phyloP scores from a whole-genome alignment of 64 coral and sea anemone genomes.

The Montipora efflorescens region DNA sequence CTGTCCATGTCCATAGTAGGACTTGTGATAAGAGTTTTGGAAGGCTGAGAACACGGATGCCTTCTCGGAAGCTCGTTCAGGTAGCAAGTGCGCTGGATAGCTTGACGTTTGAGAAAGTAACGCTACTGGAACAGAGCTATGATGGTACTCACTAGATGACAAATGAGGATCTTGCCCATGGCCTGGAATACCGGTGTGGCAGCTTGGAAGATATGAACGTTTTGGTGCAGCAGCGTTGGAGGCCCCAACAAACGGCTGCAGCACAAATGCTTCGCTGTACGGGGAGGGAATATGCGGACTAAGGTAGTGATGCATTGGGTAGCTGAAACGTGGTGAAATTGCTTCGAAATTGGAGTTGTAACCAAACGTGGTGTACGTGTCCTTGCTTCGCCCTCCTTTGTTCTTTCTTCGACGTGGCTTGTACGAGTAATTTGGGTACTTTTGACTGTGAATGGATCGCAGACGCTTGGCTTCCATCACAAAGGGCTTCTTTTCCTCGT shows the following conservation, averaged over 20 bases:
- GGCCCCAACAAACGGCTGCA: slow-evolving; percentile 65
- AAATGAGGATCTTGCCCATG: slow-evolving; percentile 46
- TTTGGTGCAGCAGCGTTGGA: slow-evolving; percentile 66
- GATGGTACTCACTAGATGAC: slow-evolving; percentile 71
- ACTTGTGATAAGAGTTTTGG: slow-evolving; percentile 64
- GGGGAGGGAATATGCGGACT: slow-evolving; percentile 80
- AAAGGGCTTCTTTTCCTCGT: slow-evolving; percentile 90
- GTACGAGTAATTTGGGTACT: slow-evolving; percentile 94
- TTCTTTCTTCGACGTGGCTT: slow-evolving; percentile 85
- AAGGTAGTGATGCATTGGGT: slow-evolving; percentile 89
- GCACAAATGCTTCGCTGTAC: slow-evolving; percentile 82
- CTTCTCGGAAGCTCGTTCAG: slow-evolving; percentile 32
- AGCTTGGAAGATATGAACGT: slow-evolving; percentile 77
- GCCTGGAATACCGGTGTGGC: slow-evolving; percentile 34
- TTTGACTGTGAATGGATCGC: slow-evolving; percentile 91
- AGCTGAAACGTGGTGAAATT: slow-evolving; percentile 59
- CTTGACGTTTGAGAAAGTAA: slow-evolving; percentile 70
- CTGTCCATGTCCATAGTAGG: slow-evolving; percentile 60
- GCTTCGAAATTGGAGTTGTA: slow-evolving; percentile 62
- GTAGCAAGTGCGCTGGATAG: slow-evolving; percentile 56
- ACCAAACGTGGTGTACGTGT: slow-evolving; percentile 79
- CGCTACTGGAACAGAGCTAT: slow-evolving; percentile 69
- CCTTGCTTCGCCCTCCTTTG: slow-evolving; percentile 69
- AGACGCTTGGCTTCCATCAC: slow-evolving; percentile 87
- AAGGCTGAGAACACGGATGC: slow-evolving; percentile 36